These are phyloP conservation scores for Ondatra zibethicus DNA, from an alignment of 2,113 vertebrate species.

Conservation along the genomic window DNA sequence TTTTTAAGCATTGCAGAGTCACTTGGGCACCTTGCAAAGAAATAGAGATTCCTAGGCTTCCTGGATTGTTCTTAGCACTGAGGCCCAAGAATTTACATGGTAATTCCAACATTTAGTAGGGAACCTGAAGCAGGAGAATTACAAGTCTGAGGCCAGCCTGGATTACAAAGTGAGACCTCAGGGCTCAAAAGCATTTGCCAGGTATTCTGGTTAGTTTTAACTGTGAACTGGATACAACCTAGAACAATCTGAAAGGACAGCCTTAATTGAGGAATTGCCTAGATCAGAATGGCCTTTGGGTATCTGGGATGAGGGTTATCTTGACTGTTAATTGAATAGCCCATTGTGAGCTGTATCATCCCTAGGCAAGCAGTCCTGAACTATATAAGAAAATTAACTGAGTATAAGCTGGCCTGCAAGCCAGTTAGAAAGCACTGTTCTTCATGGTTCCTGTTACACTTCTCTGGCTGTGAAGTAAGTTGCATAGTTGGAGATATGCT, in stretches of 20 bases:
- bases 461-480: not conserved
- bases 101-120: not conserved
- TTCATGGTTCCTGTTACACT: not conserved
- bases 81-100: not conserved
- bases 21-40: not conserved
- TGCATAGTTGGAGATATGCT: not conserved
- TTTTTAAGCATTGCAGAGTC: constrained; percentile 6
- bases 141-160: not conserved
- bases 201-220: not conserved
- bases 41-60: constrained; percentile 1
- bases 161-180: not conserved
- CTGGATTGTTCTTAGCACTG: constrained; percentile 9
- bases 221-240: not conserved
- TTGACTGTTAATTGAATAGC: not conserved
- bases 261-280: not conserved
- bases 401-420: not conserved
- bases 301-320: not conserved
- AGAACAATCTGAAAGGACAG: not conserved
- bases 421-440: not conserved
- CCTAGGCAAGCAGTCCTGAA: not conserved
- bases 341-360: not conserved
- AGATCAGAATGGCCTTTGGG: not conserved
- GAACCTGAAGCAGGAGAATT: not conserved
- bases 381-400: not conserved
- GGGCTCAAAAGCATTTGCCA: not conserved